phyloP scores from a whole-genome alignment of 2,888 invertebrate species.

The Chaitophorus viminalis region DNA sequence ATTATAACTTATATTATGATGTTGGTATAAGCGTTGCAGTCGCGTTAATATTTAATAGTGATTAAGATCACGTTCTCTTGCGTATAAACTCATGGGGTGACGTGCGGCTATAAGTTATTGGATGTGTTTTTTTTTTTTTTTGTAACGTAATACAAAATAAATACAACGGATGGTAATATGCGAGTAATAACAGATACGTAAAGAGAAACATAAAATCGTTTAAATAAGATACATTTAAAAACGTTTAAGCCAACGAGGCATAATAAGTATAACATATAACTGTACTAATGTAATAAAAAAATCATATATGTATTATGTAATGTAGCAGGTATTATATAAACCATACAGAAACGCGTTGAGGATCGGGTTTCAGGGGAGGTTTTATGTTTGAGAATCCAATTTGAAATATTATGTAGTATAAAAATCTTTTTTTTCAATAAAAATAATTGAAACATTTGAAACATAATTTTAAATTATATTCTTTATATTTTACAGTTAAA shows the following conservation, averaged over 20 bases:
- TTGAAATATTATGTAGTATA: no score
- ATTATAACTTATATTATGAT: background rate
- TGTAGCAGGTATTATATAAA: no score
- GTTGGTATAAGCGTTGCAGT: background rate
- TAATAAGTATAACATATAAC: no score
- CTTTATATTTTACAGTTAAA: no score
- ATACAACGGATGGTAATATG: background rate
- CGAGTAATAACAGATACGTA: background rate
- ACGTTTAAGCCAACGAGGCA: background rate
- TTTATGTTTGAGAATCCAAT: no score
- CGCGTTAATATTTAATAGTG: background rate
- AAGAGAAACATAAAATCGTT: background rate
- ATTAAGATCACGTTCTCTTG: slow-evolving; percentile 17
- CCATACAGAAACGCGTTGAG: no score
- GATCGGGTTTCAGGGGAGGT: no score
- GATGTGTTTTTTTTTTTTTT: background rate
- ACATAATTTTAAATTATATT: no score
- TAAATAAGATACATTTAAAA: background rate
- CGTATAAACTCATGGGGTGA: background rate
- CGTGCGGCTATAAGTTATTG: background rate
- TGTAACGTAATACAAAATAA: background rate
- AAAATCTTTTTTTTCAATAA: no score
- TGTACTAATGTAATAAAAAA: no score
- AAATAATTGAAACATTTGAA: no score
- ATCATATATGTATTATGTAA: no score